Evolutionary conservation across 1,140 invertebrate genomes (phyloP), one percentile per base, ranked within the genome.

Genomic region (Grapholita molesta): DNA sequence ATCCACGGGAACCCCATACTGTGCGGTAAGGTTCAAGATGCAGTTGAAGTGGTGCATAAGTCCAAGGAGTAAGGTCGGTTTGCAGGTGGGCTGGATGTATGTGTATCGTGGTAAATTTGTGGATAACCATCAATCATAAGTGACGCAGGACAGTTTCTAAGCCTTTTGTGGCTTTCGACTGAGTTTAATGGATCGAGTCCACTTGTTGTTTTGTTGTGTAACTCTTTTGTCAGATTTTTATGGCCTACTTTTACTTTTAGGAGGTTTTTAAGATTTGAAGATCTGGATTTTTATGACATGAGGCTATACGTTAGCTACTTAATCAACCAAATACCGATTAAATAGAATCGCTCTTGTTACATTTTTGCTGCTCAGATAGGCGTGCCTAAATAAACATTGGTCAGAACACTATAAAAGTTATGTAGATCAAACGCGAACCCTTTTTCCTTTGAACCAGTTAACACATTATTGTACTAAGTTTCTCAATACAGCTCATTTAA

Each of bases 71-170:
- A 80, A 70, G 48, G 61, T 70, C 68, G 21, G n/a, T n/a, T 69
- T 73, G 72, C 25, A 9, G 42, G 8, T 68, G 12, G 65, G 18
- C 23, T 57, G 32, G 57, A 42, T 48, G 48, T 68, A 66, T 67
- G 18, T 42, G 9, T 33, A 52, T 38, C 1, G 12, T 61, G 24
- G 55, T 61, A 8, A 6, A 57, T 7, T 61, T 30, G n/a, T 8
- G 24, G 25, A n/a, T 21, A 28, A 61, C 48, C 64, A 80, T 82
- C 73, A 82, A 82, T 82, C 80, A 82, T 76, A 78, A 42, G 48
- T 72, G 78, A 75, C 76, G 68, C 70, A 69, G 52, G 66, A 73
- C 71, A 70, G 61, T 66, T 55, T 66, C 64, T 53, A 33, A 61
- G 24, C 55, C 55, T 61, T 61, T 61, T 28, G 25, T 28, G 55